Base-by-base conservation (phyloP, 1,140 invertebrate genomes). In the Leptopilina clavipes region DNA sequence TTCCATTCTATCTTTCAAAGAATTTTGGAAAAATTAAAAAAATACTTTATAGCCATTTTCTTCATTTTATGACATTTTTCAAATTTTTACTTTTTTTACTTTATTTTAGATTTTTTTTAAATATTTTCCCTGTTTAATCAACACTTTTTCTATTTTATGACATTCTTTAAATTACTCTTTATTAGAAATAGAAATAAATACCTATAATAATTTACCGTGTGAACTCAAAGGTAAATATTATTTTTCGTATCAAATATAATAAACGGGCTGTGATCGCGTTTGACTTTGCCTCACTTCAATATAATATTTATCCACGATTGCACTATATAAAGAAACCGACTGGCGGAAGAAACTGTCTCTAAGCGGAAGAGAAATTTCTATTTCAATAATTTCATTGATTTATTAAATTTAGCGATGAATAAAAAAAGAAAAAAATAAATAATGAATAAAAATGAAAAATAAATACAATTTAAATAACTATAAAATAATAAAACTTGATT, bases 191-290 rank as follows among this genome's bases (percentile, higher is more conserved):
- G 40, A 75, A 75, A 81, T 83, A 71, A 84, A 11, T n/a, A n/a
- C n/a, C n/a, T n/a, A 9, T 3, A 17, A 6, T 17, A 52, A 52
- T 52, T 52, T 52, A 52, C 17, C 44, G 44, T n/a, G 1, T 3
- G n/a, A 52, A n/a, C n/a, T n/a, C n/a, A n/a, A 52, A 84, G 78
- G 81, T 71, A 84, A 87, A 83, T 85, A 86, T 85, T 84, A 84
- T 87, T 86, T 83, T 82, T 84, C 78, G 72, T 82, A 81, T 80
- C 81, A 75, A 74, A 80, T 70, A 40, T 72, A 56, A 72, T 59
- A 25, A 65, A 65, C 19, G 19, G 19, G 11, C 8, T 5, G 25
- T n/a, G 17, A 22, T 0, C 5, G 19, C 25, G 18, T 65, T 65
- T 65, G 25, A 65, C 14, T 65, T 54, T 44, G 31, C 37, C n/a